Evolutionary conservation across 2,888 invertebrate species (phyloP).

Genomic region (Eugnorisma glareosa): DNA sequence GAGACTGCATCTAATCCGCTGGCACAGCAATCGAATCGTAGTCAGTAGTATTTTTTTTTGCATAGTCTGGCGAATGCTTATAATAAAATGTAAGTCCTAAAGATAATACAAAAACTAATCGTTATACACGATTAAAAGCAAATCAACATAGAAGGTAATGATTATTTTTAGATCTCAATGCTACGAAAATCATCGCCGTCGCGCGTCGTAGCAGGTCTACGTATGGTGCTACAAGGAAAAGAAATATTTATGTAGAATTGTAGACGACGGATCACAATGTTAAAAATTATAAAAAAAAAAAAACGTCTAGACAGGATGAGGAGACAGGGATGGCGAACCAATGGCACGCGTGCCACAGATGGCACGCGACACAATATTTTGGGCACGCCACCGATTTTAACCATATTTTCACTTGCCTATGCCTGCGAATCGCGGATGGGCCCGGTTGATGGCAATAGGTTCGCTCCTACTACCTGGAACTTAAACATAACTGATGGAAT

Average conservation of each 20-base stretch:
- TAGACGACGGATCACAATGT: neutral
- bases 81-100: neutral
- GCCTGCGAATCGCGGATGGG: too few species aligned
- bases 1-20: constrained; percentile 92
- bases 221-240: neutral
- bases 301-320: too few species aligned
- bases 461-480: too few species aligned
- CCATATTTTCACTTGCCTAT: too few species aligned
- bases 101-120: neutral
- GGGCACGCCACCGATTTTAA: too few species aligned
- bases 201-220: neutral
- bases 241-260: neutral
- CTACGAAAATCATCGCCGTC: neutral
- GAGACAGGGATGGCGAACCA: too few species aligned
- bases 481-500: too few species aligned
- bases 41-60: too few species aligned
- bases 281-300: neutral
- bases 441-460: too few species aligned
- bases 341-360: too few species aligned
- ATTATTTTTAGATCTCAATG: neutral
- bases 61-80: too few species aligned
- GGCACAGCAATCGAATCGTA: constrained; percentile 59
- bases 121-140: neutral
- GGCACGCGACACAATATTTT: too few species aligned
- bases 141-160: neutral